Percentiles rank a stretch among this genome's conserved stretches.
These are phyloP conservation scores for Octonoba sinensis DNA, from an alignment of 2,888 invertebrate species.

Conservation along the genomic window DNA sequence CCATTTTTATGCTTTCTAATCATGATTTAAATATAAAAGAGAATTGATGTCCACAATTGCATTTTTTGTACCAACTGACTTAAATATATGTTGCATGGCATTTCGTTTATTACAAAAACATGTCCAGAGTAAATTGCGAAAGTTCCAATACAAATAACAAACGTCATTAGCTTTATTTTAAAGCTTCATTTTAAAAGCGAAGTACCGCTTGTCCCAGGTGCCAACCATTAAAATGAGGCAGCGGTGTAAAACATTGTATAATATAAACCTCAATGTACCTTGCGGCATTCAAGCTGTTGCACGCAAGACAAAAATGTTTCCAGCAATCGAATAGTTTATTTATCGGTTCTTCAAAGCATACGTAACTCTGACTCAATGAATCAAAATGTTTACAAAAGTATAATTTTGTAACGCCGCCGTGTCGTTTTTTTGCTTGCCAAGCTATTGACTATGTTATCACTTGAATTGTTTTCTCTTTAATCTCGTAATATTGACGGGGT, in stretches of 20 bases:
- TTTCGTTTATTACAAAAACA: too few species aligned
- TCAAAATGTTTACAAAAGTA: slow-evolving; percentile 43
- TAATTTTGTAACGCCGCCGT: slow-evolving; percentile 29
- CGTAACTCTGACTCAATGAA: slow-evolving; percentile 15
- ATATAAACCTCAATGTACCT: slow-evolving; percentile 30
- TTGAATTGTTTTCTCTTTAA: slow-evolving; percentile 22
- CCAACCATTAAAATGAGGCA: slow-evolving; percentile 12
- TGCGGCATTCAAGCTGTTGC: slow-evolving; percentile 29
- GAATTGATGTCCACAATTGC: too few species aligned
- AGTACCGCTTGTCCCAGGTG: slow-evolving; percentile 30
- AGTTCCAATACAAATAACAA: too few species aligned
- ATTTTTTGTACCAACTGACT: too few species aligned
- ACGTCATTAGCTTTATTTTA: too few species aligned
- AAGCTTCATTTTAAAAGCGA: slow-evolving; percentile 8
- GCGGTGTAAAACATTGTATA: slow-evolving; percentile 18
- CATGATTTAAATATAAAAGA: too few species aligned
- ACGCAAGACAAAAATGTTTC: slow-evolving; percentile 44
- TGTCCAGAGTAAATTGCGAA: too few species aligned
- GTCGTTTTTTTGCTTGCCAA: background rate
- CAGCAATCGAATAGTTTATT: slow-evolving; percentile 25
- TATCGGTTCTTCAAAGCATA: slow-evolving; percentile 31
- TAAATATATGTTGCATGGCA: too few species aligned
- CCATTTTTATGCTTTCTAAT: too few species aligned
- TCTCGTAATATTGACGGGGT: slow-evolving; percentile 1
- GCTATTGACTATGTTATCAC: slow-evolving; percentile 26